Conservation (phyloP, 1,140 invertebrate genomes). For the Apis mellifera region DNA sequence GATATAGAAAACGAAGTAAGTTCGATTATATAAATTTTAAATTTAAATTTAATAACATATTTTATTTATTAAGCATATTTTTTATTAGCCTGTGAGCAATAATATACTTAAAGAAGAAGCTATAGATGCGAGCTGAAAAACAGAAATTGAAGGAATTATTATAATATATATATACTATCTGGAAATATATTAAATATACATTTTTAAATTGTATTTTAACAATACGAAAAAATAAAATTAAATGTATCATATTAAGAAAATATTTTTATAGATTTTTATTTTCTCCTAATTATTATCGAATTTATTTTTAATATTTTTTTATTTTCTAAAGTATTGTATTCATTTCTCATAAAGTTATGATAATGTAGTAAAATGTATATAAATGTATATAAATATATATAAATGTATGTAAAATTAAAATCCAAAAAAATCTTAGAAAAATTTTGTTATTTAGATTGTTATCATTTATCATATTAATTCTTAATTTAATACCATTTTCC, state of each 20-base stretch:
- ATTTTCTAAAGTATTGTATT: too few species aligned
- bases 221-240: not conserved
- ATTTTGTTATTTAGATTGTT: too few species aligned
- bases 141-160: not conserved
- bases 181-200: not conserved
- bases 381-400: too few species aligned
- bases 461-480: not conserved
- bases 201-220: not conserved
- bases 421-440: too few species aligned
- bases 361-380: too few species aligned
- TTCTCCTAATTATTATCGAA: not conserved
- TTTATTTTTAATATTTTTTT: not conserved
- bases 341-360: too few species aligned
- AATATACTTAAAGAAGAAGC: not conserved
- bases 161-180: not conserved
- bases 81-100: not conserved
- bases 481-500: not conserved
- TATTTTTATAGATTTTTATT: not conserved
- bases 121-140: not conserved
- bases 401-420: too few species aligned
- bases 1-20: conserved; percentile 22
- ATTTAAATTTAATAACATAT: not conserved
- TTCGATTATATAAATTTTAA: not conserved
- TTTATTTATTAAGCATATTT: not conserved
- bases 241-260: not conserved